These are phyloP conservation scores for Schrankia costaestrigalis DNA, from an alignment of 2,888 invertebrate species.

Conservation along the genomic window DNA sequence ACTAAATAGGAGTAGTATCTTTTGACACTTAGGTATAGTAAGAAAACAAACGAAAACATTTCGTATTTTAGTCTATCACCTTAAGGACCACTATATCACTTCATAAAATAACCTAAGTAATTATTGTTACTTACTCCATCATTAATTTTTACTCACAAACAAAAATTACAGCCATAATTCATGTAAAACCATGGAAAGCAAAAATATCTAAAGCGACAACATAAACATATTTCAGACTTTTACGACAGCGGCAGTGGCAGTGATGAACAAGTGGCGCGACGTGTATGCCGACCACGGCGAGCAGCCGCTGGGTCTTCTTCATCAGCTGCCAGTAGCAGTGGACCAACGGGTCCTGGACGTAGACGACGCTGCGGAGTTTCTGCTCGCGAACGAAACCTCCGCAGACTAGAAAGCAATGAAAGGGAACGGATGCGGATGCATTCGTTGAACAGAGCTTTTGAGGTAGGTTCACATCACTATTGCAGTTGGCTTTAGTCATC, in stretches of 20 bases:
- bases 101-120: no score
- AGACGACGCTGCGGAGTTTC: constrained; percentile 88
- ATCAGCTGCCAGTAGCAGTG: constrained; percentile 43
- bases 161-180: no score
- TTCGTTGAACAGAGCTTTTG: constrained; percentile 94
- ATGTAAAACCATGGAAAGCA: no score
- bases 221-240: constrained; percentile 56
- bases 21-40: no score
- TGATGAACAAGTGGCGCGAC: constrained; percentile 54
- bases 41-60: no score
- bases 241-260: constrained; percentile 69
- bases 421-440: constrained; percentile 96
- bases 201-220: no score
- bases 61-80: no score
- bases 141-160: no score
- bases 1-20: no score
- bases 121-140: no score
- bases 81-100: no score
- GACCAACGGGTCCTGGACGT: constrained; percentile 63
- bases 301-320: constrained; percentile 56
- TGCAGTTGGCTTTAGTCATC: no score
- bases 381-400: constrained; percentile 91
- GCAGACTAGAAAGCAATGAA: constrained; percentile 94
- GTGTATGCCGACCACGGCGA: constrained; percentile 52
- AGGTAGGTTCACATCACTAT: constrained; percentile 74